Evolutionary conservation across 2,797 vertebrate species (phyloP).

Genomic region (Crotalus adamanteus): DNA sequence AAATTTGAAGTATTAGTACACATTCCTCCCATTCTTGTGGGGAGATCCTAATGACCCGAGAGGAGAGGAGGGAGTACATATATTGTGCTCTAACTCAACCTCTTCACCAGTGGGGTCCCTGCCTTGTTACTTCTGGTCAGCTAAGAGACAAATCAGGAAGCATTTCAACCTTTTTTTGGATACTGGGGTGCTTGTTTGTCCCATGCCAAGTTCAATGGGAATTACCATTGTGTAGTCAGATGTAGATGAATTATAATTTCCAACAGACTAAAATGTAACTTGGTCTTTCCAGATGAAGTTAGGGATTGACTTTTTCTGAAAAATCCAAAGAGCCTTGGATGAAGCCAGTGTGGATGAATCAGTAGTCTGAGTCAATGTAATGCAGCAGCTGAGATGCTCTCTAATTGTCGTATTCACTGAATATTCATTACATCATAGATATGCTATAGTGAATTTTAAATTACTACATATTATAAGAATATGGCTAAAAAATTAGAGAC

Average conservation of each 20-base stretch:
- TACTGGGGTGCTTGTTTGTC: not conserved
- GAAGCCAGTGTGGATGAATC: not conserved
- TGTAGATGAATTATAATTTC: not conserved
- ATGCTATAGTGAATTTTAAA: not conserved
- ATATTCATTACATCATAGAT: not conserved
- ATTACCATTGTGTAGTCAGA: not conserved
- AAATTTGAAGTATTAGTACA: not conserved
- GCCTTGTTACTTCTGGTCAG: not conserved
- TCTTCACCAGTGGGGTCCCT: not conserved
- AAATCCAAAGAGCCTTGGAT: not conserved
- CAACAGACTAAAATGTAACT: not conserved
- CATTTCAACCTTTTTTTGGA: not conserved
- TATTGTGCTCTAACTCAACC: not conserved
- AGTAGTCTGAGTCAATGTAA: not conserved
- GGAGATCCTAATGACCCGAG: not conserved
- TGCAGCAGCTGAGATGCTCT: not conserved
- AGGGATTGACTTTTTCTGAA: not conserved
- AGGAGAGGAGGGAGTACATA: not conserved
- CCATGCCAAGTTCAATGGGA: not conserved
- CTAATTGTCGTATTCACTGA: not conserved
- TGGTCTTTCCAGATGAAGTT: not conserved
- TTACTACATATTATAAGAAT: too few relatives aligned
- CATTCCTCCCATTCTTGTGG: not conserved
- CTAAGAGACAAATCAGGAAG: not conserved
- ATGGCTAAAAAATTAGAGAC: not conserved